Percentiles rank a stretch among this genome's conserved stretches.
phyloP scores from a whole-genome alignment of 2,797 vertebrate genomes.

The Anguilla marmorata region DNA sequence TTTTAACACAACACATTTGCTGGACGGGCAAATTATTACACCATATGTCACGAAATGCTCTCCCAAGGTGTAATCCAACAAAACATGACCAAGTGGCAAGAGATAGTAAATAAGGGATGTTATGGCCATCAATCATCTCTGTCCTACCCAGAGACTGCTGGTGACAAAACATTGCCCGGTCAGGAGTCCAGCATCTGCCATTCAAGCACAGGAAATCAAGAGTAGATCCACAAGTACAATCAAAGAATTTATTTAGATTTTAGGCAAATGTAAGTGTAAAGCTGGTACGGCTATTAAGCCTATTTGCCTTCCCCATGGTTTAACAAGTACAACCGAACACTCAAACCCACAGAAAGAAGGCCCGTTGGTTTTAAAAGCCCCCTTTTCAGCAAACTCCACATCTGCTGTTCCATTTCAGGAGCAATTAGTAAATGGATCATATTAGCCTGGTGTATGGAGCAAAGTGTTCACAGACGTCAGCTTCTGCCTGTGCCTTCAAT shows the following conservation, averaged over 20 bases:
- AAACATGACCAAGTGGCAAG: too few species aligned
- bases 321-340: conserved; percentile 12
- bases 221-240: neutral
- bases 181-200: neutral
- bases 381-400: neutral
- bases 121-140: too few species aligned
- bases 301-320: conserved; percentile 33
- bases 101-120: too few species aligned
- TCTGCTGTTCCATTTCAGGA: neutral
- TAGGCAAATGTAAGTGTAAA: neutral
- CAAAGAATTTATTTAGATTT: neutral
- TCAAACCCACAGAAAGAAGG: conserved; percentile 24
- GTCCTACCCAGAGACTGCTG: neutral
- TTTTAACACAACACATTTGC: too few species aligned
- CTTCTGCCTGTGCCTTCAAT: neutral
- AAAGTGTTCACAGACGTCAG: neutral
- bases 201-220: neutral
- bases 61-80: too few species aligned
- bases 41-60: too few species aligned
- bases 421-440: neutral
- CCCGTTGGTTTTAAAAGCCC: neutral
- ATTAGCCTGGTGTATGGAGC: neutral
- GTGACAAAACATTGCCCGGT: neutral
- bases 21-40: too few species aligned
- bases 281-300: conserved; percentile 38